phyloP scores from a whole-genome alignment of 1,140 invertebrate species.

The Aphelenchoides besseyi region DNA sequence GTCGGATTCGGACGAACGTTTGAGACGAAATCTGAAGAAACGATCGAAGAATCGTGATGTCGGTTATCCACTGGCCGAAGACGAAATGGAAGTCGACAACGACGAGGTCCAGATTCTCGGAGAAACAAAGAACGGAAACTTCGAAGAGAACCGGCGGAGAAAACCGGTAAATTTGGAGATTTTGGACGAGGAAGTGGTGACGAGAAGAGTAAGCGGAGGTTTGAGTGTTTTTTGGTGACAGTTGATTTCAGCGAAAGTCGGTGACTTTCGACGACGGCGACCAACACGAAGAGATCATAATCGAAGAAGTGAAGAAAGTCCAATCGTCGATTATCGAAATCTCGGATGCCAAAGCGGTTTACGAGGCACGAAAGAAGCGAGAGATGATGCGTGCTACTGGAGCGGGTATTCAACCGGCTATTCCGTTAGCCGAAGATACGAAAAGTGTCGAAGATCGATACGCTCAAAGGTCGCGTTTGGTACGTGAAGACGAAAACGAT shows the following conservation, averaged over 20 bases:
- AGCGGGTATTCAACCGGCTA: neutral
- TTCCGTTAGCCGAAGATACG: conserved; percentile 30
- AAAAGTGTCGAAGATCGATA: conserved; percentile 14
- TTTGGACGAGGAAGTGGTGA: neutral
- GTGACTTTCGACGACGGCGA: too few species aligned
- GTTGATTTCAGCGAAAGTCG: neutral
- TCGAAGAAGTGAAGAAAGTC: neutral
- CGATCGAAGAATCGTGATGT: neutral
- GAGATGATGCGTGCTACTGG: conserved; percentile 39
- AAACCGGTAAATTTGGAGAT: neutral
- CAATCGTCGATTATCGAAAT: conserved; percentile 36
- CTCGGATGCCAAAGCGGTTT: conserved; percentile 50
- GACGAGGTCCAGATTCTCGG: too few species aligned
- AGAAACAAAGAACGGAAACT: neutral
- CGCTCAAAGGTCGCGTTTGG: conserved; percentile 33
- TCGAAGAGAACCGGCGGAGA: neutral
- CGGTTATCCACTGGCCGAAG: neutral
- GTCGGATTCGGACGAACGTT: neutral
- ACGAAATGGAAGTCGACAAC: neutral
- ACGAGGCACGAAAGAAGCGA: conserved; percentile 46
- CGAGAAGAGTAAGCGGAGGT: neutral
- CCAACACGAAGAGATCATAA: neutral
- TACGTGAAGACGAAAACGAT: conserved; percentile 52
- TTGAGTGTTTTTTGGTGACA: neutral
- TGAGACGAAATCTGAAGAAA: neutral